These are phyloP conservation scores for Gymnocheta viridis DNA, from an alignment of 2,888 invertebrate genomes.

Conservation along the genomic window DNA sequence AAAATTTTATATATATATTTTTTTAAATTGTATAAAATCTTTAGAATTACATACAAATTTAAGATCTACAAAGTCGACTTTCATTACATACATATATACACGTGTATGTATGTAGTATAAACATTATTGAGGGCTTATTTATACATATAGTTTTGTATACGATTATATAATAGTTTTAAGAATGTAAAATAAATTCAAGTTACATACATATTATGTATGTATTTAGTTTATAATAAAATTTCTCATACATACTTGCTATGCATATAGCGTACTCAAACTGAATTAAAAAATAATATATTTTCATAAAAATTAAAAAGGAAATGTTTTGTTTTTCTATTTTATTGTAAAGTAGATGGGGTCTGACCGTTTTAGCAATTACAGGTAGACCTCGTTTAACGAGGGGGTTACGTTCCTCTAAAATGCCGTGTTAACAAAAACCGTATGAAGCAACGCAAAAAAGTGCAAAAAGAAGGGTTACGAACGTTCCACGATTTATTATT, in stretches of 20 bases:
- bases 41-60: slow-evolving; percentile 17
- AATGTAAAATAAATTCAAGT: slow-evolving; percentile 12
- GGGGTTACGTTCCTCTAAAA: too few relatives aligned
- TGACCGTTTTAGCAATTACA: too few relatives aligned
- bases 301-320: not conserved
- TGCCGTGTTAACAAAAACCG: too few relatives aligned
- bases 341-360: not conserved
- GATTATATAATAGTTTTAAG: slow-evolving; percentile 42
- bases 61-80: slow-evolving; percentile 17
- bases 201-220: slow-evolving; percentile 6
- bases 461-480: too few relatives aligned
- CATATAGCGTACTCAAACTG: not conserved
- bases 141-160: slow-evolving; percentile 65
- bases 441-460: too few relatives aligned
- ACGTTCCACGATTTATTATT: too few relatives aligned
- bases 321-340: not conserved
- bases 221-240: slow-evolving; percentile 29
- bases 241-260: not conserved
- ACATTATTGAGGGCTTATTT: slow-evolving; percentile 14
- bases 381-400: too few relatives aligned
- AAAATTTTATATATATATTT: slow-evolving; percentile 36
- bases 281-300: slow-evolving; percentile 2
- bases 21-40: slow-evolving; percentile 13
- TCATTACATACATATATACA: not conserved
- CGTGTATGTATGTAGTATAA: not conserved